phyloP scores from a whole-genome alignment of 2,888 invertebrate species.

The Agrotis segetum region DNA sequence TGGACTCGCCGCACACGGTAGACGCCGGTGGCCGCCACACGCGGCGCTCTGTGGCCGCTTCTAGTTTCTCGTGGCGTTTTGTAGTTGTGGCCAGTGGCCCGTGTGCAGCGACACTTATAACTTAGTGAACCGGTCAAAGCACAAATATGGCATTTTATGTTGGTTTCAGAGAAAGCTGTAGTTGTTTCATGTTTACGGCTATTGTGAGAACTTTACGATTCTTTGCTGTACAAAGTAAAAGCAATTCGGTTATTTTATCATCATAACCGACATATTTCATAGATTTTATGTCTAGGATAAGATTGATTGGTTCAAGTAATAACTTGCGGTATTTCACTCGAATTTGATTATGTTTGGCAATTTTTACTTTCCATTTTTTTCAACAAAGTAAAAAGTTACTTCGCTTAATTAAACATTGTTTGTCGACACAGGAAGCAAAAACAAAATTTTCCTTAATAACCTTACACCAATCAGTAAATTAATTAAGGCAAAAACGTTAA shows the following conservation, averaged over 20 bases:
- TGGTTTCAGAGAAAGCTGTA: slow-evolving; percentile 40
- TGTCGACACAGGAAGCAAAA: background rate
- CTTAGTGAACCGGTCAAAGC: slow-evolving; percentile 17
- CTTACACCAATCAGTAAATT: slow-evolving; percentile 18
- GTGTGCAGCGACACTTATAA: background rate
- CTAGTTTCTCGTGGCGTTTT: too few species aligned
- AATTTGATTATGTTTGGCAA: slow-evolving; percentile 26
- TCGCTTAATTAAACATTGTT: slow-evolving; percentile 4
- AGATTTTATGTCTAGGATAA: slow-evolving; percentile 41
- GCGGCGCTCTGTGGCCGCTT: too few species aligned
- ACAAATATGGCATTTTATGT: slow-evolving; percentile 31
- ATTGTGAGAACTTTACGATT: slow-evolving; percentile 47
- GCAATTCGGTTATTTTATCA: slow-evolving; percentile 33
- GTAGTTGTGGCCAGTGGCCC: too few species aligned
- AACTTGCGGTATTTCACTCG: background rate
- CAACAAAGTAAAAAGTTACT: slow-evolving; percentile 6
- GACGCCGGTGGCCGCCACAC: too few species aligned
- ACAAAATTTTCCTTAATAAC: background rate
- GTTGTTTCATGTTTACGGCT: slow-evolving; percentile 60
- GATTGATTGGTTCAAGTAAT: slow-evolving; percentile 39
- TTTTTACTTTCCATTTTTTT: slow-evolving; percentile 25
- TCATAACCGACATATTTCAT: slow-evolving; percentile 18
- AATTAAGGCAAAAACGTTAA: slow-evolving; percentile 9
- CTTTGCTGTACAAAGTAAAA: slow-evolving; percentile 34
- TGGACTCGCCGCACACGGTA: too few species aligned